Base-by-base conservation (phyloP, 2,113 vertebrate species). In the Aptenodytes forsteri region DNA sequence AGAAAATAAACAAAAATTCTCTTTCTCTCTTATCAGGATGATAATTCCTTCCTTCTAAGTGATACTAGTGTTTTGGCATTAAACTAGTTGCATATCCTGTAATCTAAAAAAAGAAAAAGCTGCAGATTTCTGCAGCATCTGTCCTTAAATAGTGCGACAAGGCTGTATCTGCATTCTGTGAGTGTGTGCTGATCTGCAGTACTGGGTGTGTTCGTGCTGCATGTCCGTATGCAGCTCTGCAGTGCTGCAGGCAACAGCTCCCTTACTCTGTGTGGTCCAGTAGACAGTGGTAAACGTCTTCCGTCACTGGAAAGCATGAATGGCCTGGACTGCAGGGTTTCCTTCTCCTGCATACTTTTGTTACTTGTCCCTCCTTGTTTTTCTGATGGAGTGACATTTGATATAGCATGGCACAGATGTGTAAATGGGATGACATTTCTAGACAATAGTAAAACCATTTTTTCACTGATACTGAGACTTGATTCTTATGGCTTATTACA, bases 231-330 rank as follows among this genome's bases (percentile, higher is more conserved):
- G 47, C 78, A 81, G 62, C 66, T 94, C 95, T 95, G 92, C 90
- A 78, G 83, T 79, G 73, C 69, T 90, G 75, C 78, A 75, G 83
- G 56, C 72, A 79, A 9, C 62, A 26, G 42, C 90, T 92, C 38
- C 69, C 54, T 11, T 73, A 16, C 21, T 56, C 32, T 23, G 5
- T 7, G 15, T 0, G 0, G 12, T 73, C 29, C 26, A 5, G 19
- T 21, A 44, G 46, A 7, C 23, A 44, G 20, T 73, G 10, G 14
- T 58, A 32, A 44, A 6, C 22, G 81, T 29, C 30, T 50, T 13
- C 29, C 1, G 0, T 17, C 23, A 1, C 34, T 72, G 44, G 47
- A 82, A 82, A 79, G 36, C 30, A 9, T 36, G 29, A 75, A 6
- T 49, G 34, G 27, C 32, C 36, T 79, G 40, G 14, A 40, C 55